Conservation (phyloP, 2,888 invertebrate genomes). For the Brachyopa scutellaris region DNA sequence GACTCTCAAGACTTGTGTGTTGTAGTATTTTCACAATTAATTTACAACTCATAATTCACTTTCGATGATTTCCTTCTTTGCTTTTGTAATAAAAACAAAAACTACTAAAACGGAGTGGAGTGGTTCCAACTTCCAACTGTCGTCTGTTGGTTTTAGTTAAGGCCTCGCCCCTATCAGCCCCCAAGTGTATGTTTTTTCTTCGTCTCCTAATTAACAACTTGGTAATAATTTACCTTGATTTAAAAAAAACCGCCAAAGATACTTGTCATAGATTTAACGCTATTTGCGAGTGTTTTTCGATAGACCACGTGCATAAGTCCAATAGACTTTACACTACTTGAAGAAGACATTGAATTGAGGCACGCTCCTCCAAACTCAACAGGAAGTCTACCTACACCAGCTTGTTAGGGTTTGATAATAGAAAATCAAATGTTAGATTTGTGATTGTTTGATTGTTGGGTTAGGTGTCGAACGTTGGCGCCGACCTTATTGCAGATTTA, state of each 20-base stretch:
- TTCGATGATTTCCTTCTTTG: conserved; percentile 67
- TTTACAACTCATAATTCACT: conserved; percentile 58
- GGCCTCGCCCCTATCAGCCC: neutral
- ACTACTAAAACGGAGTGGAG: too few relatives aligned
- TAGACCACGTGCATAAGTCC: conserved; percentile 25
- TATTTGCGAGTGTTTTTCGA: conserved; percentile 2
- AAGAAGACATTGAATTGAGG: conserved; percentile 5
- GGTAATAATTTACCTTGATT: conserved; percentile 68
- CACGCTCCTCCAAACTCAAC: neutral
- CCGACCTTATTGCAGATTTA: conserved; percentile 46
- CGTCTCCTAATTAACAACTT: conserved; percentile 62
- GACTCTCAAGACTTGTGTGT: neutral
- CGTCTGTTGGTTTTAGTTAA: neutral
- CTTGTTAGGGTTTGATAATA: neutral
- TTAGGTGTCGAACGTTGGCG: neutral
- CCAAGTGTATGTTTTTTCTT: conserved; percentile 33
- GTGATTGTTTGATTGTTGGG: neutral
- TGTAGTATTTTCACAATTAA: conserved; percentile 59
- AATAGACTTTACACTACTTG: neutral
- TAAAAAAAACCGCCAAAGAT: conserved; percentile 14
- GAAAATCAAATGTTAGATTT: neutral
- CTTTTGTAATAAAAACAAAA: conserved; percentile 43
- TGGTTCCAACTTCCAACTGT: neutral
- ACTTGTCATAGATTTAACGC: conserved; percentile 32
- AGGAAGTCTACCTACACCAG: conserved; percentile 37